Evolutionary conservation across 2,113 vertebrate genomes (phyloP).

Genomic region (Chamaetylas fuelleborni): DNA sequence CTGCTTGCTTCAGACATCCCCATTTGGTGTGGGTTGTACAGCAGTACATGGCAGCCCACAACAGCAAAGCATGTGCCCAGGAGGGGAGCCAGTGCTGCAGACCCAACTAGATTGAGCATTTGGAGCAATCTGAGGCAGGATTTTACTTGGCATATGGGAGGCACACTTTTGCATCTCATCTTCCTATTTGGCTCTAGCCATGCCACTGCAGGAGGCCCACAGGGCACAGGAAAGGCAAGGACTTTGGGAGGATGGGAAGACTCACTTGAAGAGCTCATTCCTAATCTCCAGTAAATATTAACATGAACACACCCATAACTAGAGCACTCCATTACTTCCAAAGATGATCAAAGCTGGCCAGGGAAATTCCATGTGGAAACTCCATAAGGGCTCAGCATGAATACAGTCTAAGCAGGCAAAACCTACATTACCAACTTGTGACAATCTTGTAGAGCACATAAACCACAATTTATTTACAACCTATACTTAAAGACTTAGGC

Average conservation of each 20-base stretch:
- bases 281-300: background rate
- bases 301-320: accelerated
- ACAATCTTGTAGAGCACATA: background rate
- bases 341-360: background rate
- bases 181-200: background rate
- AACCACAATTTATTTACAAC: background rate
- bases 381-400: background rate
- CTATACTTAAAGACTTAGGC: background rate
- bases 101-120: accelerated
- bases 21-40: background rate
- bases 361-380: background rate
- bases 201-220: background rate
- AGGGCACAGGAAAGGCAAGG: background rate
- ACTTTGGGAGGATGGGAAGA: background rate
- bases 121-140: accelerated
- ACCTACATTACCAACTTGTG: background rate
- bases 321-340: background rate
- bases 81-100: background rate
- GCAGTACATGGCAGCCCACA: background rate
- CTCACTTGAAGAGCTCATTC: background rate
- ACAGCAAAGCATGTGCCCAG: accelerated
- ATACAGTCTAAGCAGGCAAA: background rate
- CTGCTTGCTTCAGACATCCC: accelerated
- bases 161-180: background rate
- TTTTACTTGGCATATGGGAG: background rate